Evolutionary conservation across 2,888 invertebrate species (phyloP).

Genomic region (Drosophila helvetica): DNA sequence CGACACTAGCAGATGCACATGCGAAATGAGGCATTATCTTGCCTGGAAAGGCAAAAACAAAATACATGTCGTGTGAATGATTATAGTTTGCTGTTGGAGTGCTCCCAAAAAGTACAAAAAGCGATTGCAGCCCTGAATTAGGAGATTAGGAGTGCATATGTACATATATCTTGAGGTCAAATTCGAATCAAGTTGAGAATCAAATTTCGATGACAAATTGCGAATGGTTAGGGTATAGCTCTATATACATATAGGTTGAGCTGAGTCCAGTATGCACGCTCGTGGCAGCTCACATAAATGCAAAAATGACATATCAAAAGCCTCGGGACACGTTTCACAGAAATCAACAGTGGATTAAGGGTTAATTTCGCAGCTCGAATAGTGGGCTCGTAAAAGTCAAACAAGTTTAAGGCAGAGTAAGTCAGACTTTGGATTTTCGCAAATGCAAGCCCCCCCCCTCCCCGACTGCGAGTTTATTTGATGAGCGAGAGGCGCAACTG

Average conservation of each 20-base stretch:
- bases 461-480: slow-evolving; percentile 25
- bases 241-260: background rate
- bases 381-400: slow-evolving; percentile 37
- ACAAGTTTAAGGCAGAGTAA: slow-evolving; percentile 40
- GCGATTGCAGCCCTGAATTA: background rate
- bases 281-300: background rate
- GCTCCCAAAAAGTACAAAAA: no score
- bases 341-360: slow-evolving; percentile 5
- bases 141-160: no score
- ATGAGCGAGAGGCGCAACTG: slow-evolving; percentile 36
- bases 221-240: no score
- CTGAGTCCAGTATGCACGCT: slow-evolving; percentile 6
- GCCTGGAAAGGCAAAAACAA: no score
- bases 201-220: no score
- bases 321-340: slow-evolving; percentile 3
- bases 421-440: slow-evolving; percentile 34
- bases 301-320: background rate
- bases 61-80: no score
- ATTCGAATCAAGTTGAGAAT: no score
- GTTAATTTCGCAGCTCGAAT: slow-evolving; percentile 7
- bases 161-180: no score
- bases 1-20: no score
- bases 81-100: no score
- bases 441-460: slow-evolving; percentile 6
- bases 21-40: no score